phyloP scores from a whole-genome alignment of 2,888 invertebrate genomes.

The Eupithecia subumbrata region DNA sequence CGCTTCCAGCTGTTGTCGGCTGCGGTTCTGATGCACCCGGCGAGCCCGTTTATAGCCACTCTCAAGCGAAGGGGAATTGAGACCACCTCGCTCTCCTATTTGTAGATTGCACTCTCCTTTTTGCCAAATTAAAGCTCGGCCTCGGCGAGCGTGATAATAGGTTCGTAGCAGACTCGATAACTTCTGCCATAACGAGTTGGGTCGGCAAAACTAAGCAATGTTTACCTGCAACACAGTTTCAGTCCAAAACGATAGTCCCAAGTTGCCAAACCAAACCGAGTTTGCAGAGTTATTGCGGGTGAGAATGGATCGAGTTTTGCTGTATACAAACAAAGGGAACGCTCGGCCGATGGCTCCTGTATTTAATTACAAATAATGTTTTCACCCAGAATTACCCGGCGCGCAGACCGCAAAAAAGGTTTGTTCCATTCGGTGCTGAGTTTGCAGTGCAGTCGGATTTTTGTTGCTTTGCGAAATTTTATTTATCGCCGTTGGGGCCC shows the following conservation, averaged over 20 bases:
- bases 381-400: slow-evolving; percentile 42
- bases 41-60: slow-evolving; percentile 55
- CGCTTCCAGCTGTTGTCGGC: slow-evolving; percentile 65
- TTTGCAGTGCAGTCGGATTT: slow-evolving; percentile 44
- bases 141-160: slow-evolving; percentile 28
- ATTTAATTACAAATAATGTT: slow-evolving; percentile 47
- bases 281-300: slow-evolving; percentile 31
- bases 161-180: slow-evolving; percentile 29
- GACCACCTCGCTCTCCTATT: slow-evolving; percentile 47
- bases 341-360: slow-evolving; percentile 36
- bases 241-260: slow-evolving; percentile 28
- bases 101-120: slow-evolving; percentile 41
- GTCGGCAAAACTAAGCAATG: slow-evolving; percentile 28
- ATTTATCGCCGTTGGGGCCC: slow-evolving; percentile 70
- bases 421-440: slow-evolving; percentile 51
- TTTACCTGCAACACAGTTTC: slow-evolving; percentile 34
- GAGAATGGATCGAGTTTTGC: slow-evolving; percentile 32
- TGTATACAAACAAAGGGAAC: slow-evolving; percentile 29
- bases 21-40: slow-evolving; percentile 53
- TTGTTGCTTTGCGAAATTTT: slow-evolving; percentile 65
- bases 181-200: slow-evolving; percentile 31
- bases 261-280: slow-evolving; percentile 31
- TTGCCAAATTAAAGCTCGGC: slow-evolving; percentile 38
- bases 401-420: slow-evolving; percentile 54
- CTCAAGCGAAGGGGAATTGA: slow-evolving; percentile 47